phyloP scores from a whole-genome alignment of 2,113 vertebrate species.

The Grallaria varia region DNA sequence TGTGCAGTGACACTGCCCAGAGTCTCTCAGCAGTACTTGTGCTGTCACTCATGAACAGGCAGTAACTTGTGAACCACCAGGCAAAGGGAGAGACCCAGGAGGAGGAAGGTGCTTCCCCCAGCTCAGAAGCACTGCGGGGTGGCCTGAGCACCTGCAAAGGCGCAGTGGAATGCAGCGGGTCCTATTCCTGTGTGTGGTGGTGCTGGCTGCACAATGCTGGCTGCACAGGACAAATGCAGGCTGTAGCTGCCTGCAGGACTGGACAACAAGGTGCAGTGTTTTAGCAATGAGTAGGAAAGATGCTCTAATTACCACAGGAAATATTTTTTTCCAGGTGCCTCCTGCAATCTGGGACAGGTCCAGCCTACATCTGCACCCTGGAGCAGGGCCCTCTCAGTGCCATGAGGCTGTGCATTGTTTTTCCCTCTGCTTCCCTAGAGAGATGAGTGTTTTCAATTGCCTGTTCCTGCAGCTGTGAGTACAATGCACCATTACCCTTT shows the following conservation, averaged over 20 bases:
- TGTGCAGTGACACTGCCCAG: not conserved
- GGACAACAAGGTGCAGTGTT: not conserved
- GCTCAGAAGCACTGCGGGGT: not conserved
- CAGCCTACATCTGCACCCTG: not conserved
- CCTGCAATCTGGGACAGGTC: not conserved
- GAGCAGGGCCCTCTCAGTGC: not conserved
- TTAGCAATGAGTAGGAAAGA: not conserved
- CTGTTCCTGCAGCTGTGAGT: not conserved
- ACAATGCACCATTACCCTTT: not conserved
- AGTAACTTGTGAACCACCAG: not conserved
- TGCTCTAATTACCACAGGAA: not conserved
- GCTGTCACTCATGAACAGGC: not conserved
- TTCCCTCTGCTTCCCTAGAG: not conserved
- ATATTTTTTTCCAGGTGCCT: not conserved
- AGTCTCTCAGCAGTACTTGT: not conserved
- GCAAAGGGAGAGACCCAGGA: not conserved
- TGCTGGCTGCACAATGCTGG: not conserved
- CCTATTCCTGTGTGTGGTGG: not conserved
- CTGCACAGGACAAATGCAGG: not conserved
- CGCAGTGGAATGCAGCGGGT: not conserved
- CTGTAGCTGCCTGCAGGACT: not conserved
- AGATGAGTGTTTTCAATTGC: not conserved
- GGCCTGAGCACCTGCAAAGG: not conserved
- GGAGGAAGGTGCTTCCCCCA: not conserved
- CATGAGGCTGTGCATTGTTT: not conserved